phyloP scores from a whole-genome alignment of 1,140 invertebrate genomes.

The Lepeophtheirus salmonis region DNA sequence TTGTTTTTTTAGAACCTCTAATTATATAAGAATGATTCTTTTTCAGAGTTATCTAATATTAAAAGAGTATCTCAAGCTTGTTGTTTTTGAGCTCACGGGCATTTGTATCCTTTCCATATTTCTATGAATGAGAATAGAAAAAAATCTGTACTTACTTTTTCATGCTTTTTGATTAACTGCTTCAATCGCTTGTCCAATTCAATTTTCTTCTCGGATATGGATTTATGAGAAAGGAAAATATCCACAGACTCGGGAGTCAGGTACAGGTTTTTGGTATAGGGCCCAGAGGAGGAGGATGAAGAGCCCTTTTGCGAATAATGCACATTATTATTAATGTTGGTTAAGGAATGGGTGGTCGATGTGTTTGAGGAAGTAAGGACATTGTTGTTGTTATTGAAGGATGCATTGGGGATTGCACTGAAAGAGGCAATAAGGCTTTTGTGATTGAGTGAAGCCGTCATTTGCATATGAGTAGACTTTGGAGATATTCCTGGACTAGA shows the following conservation, averaged over 20 bases:
- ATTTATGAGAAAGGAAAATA: conserved; percentile 57
- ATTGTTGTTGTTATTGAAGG: too few relatives aligned
- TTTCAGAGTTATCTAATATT: too few relatives aligned
- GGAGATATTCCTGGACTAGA: background rate
- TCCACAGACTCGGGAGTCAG: conserved; percentile 49
- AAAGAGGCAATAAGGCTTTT: background rate
- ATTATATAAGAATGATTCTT: too few relatives aligned
- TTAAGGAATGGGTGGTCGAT: background rate
- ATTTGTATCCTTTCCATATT: too few relatives aligned
- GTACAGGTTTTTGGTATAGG: conserved; percentile 19
- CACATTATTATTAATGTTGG: background rate
- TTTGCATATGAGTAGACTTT: background rate
- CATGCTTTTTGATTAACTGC: conserved; percentile 57
- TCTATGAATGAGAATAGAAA: too few relatives aligned
- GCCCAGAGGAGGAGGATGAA: background rate
- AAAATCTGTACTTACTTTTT: conserved; percentile 48
- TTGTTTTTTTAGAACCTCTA: too few relatives aligned
- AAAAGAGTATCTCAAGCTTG: too few relatives aligned
- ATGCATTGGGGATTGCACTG: too few relatives aligned
- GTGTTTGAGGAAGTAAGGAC: too few relatives aligned
- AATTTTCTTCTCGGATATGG: conserved; percentile 52
- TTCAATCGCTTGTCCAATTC: conserved; percentile 76
- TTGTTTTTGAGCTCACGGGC: too few relatives aligned
- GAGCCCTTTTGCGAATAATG: background rate
- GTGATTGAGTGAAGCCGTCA: background rate